Conservation (phyloP, 2,888 invertebrate species). For the Cenopis cana region DNA sequence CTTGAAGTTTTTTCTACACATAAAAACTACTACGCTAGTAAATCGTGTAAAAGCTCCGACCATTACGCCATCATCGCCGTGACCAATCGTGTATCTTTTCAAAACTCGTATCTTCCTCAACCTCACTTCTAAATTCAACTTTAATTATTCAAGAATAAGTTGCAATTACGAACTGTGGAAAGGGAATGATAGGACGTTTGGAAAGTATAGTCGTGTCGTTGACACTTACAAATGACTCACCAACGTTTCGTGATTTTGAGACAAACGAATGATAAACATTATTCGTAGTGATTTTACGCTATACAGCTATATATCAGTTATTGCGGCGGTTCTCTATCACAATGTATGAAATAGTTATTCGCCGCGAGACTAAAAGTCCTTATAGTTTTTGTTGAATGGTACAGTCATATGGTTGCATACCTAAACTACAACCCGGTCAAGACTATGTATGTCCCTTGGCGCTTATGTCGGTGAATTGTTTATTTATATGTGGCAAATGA, state of each 20-base stretch:
- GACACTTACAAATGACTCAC: slow-evolving; percentile 40
- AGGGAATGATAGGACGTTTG: background rate
- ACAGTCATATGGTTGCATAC: too few species aligned
- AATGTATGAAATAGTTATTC: too few species aligned
- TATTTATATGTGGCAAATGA: too few species aligned
- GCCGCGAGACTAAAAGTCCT: too few species aligned
- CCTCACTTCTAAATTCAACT: background rate
- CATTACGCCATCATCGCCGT: slow-evolving; percentile 20
- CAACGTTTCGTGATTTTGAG: slow-evolving; percentile 26
- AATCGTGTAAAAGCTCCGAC: slow-evolving; percentile 13
- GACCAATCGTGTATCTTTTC: background rate
- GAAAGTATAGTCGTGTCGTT: slow-evolving; percentile 7
- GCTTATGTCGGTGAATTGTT: too few species aligned
- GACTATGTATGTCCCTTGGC: too few species aligned
- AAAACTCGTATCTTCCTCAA: background rate
- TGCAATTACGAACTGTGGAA: background rate
- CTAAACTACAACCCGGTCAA: too few species aligned
- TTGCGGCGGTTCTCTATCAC: background rate
- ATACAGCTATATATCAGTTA: slow-evolving; percentile 27
- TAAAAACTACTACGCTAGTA: slow-evolving; percentile 32
- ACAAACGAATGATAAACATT: slow-evolving; percentile 34
- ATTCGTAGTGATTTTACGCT: slow-evolving; percentile 25
- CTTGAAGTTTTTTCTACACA: background rate
- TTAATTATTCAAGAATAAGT: background rate
- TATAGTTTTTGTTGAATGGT: too few species aligned